Evolutionary conservation across 2,113 vertebrate species (phyloP).

Genomic region (Pygoscelis adeliae): DNA sequence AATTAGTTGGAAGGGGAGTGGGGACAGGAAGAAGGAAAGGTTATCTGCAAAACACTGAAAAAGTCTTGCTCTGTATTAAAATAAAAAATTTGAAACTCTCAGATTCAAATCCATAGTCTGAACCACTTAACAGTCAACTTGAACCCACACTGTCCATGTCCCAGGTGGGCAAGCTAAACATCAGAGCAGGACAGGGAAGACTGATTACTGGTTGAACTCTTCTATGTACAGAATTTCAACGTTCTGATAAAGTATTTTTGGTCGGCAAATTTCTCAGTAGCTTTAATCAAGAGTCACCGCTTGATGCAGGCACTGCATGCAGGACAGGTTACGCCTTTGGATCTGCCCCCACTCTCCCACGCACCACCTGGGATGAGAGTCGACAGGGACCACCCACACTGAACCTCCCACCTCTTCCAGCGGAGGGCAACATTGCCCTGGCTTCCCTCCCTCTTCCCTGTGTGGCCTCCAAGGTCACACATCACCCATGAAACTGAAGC

Average conservation of each 20-base stretch:
- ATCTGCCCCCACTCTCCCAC: not conserved
- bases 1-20: fast-evolving
- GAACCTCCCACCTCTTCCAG: not conserved
- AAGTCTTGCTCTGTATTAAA: not conserved
- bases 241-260: not conserved
- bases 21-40: not conserved
- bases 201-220: not conserved
- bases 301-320: not conserved
- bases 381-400: not conserved
- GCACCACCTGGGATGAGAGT: not conserved
- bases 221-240: not conserved
- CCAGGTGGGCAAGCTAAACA: not conserved
- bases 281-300: not conserved
- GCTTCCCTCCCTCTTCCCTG: not conserved
- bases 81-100: not conserved
- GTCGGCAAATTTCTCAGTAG: not conserved
- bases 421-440: not conserved
- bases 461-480: not conserved
- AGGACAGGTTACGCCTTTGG: fast-evolving
- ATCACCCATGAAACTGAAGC: not conserved
- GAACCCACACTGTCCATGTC: fast-evolving
- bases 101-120: not conserved
- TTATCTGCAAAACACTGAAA: not conserved
- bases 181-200: not conserved
- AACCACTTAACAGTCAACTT: not conserved